Conservation (phyloP, 2,113 vertebrate genomes). For the Coptodon rendalli region DNA sequence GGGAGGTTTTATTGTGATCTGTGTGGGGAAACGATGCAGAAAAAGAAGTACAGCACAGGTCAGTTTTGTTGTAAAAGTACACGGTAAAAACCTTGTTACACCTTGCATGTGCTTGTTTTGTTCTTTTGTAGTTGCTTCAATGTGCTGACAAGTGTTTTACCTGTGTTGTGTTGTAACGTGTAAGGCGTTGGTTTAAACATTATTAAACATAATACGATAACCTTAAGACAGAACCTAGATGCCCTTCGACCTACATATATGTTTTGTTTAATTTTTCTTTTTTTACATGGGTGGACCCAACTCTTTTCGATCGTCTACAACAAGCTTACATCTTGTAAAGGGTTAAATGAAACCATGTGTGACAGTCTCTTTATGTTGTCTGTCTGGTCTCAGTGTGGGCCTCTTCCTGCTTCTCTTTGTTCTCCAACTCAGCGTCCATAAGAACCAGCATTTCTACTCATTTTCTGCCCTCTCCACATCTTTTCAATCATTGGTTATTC, state of each 20-base stretch:
- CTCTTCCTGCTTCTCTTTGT: slow-evolving; percentile 44
- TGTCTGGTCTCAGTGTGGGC: slow-evolving; percentile 38
- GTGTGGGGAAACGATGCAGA: background rate
- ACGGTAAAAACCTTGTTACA: background rate
- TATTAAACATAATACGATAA: background rate
- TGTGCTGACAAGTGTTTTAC: background rate
- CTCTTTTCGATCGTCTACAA: background rate
- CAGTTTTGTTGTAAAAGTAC: background rate
- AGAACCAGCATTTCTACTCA: background rate
- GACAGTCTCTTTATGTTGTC: slow-evolving; percentile 10
- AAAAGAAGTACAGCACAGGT: background rate
- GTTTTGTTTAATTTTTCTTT: background rate
- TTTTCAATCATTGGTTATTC: background rate
- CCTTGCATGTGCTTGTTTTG: background rate
- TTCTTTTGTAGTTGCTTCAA: background rate
- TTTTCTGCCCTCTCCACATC: background rate
- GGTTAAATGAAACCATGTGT: slow-evolving; percentile 63
- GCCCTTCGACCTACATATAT: background rate
- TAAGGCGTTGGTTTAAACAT: background rate
- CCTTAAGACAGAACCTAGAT: background rate
- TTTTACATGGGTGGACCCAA: background rate
- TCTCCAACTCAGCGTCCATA: background rate
- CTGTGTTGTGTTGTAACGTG: background rate
- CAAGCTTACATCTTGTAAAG: slow-evolving; percentile 37
- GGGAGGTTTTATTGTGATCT: background rate